phyloP scores from a whole-genome alignment of 2,888 invertebrate genomes.

The Caprella mutica region DNA sequence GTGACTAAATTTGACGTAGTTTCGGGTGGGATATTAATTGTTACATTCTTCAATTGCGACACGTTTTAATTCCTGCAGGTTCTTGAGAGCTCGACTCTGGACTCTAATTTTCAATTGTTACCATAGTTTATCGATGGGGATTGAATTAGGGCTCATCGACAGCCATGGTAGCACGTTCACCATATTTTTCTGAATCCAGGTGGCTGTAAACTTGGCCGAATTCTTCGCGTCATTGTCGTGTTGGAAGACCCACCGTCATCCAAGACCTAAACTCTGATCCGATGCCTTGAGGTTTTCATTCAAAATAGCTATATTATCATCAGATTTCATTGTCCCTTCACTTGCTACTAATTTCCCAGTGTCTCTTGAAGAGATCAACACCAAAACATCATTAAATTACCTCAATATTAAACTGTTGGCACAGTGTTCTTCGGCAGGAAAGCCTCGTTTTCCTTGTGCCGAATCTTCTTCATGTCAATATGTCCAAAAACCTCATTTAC shows the following conservation, averaged over 20 bases:
- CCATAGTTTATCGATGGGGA: too few species aligned
- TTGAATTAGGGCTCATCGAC: not conserved
- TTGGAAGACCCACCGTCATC: not conserved
- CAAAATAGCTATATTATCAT: not conserved
- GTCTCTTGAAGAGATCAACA: too few species aligned
- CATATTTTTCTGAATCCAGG: not conserved
- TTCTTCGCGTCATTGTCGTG: not conserved
- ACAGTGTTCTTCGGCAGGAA: not conserved
- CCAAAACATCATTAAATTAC: not conserved
- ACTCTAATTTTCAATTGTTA: not conserved
- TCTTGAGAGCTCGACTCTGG: not conserved
- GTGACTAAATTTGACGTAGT: not conserved
- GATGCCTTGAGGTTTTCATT: not conserved
- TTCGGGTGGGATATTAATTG: too few species aligned
- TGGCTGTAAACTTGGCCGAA: not conserved
- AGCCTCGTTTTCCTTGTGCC: not conserved
- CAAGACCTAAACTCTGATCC: not conserved
- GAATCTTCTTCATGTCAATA: not conserved
- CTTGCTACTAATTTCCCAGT: not conserved
- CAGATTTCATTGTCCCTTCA: not conserved
- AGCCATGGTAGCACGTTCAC: not conserved
- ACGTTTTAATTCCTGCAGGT: not conserved
- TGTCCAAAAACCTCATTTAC: not conserved
- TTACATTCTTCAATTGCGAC: too few species aligned
- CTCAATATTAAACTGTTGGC: not conserved